Base-by-base conservation (phyloP, 2,113 vertebrate genomes). In the Theropithecus gelada region DNA sequence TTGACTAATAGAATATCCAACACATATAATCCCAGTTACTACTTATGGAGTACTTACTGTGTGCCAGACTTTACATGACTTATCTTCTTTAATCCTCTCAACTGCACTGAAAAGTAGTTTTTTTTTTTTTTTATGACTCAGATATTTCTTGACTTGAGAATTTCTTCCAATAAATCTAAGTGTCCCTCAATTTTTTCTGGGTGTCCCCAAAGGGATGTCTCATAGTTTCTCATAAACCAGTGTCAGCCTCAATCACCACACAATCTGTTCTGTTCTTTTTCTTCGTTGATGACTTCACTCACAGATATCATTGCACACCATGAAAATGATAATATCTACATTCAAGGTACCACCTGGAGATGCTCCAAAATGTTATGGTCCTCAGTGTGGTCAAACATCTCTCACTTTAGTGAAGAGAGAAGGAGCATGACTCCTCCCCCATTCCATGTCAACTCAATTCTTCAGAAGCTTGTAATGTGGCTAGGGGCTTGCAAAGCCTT, bases 61-160 rank as follows among this genome's bases (percentile, higher is more conserved):
- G 14, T 18, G 16, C 12, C 57, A 52, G 32, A 70, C 23, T 73
- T 95, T 59, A 43, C 0, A 1, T 10, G 50, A 80, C 23, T 80
- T 83, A 73, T 1, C 40, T 91, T 25, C 30, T 52, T 64, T 79
- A 90, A 73, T 80, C 45, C 66, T 93, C 52, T 45, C 75, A 88
- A 4, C 45, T 87, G 30, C n/a, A 48, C n/a, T 91, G 85, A 88
- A 89, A 73, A 93, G 40, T 88, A 48, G 17, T 93, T n/a, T n/a
- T n/a, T n/a, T 94, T 92, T 55, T 52, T 90, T 52, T 90, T 52
- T 82, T 68, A 8, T 79, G 73, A 92, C 68, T 91, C 45, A 72
- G 25, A 38, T 79, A 68, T 38, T 88, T 79, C 73, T 83, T 96
- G 61, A 35, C 61, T 93, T 82, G n/a, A 79, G 66, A 68, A 4